Evolutionary conservation across 2,113 vertebrate species (phyloP), one percentile per base, ranked within the genome.

Genomic region (Lynx canadensis): DNA sequence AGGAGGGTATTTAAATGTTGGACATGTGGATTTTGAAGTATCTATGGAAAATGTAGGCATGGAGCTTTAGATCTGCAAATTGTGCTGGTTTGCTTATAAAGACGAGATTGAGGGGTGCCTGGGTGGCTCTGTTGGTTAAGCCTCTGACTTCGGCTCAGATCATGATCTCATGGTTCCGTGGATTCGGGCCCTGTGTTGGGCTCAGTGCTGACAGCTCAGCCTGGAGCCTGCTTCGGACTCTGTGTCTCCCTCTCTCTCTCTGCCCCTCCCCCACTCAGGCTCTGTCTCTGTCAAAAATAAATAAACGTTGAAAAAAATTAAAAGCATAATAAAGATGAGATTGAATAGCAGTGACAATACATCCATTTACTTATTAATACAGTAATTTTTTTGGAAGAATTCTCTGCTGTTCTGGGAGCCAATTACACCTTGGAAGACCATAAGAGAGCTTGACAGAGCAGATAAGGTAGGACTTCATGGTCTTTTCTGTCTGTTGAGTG

Each of bases 61-160:
- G 33, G 19, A 16, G 5, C 50, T 94, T 52, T 79, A 85, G n/a
- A 31, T 85, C 29, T 63, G 45, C 41, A 85, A 80, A 55, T 45
- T 52, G 36, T 94, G 9, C 73, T 66, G n/a, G 23, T 25, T 96
- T 90, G 27, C 41, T 96, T 73, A 91, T 94, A 73, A 57, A 18
- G 0, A 80, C 1, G 3, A 60, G 57, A 60, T 60, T 60, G 57
- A 60, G 57, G 57, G 57, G 57, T 23, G 21, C 21, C 57, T 60
- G 21, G 19, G 57, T 60, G 57, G 57, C 8, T 25, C 57, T 25
- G 21, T 60, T 18, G 18, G 55, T 57, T 57, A 57, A 60, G 8
- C 57, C 3, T 60, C 57, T 23, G 57, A 60, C 21, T 60, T 60
- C 3, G 21, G 57, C 21, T 60, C 57, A 25, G 57, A 21, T 60